Base-by-base conservation (phyloP, 2,113 vertebrate genomes). In the Epinephelus lanceolatus region DNA sequence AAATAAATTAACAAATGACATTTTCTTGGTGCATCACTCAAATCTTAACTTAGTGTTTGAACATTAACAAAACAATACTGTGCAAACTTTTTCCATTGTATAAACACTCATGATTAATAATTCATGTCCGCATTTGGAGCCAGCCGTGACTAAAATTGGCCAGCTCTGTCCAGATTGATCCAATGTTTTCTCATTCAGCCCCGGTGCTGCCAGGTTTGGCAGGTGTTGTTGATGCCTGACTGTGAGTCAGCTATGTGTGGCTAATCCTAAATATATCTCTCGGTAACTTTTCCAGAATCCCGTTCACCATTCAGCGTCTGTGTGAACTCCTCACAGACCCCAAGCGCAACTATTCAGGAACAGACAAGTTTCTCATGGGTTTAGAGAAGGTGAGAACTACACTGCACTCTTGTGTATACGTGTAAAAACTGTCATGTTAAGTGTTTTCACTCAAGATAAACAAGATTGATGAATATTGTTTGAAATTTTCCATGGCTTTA, bases 241-340 rank as follows among this genome's bases (percentile, higher is more conserved):
- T n/a, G 10, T 60, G 53, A 52, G 19, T 52, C 5, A 1, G 9
- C 40, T 23, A 4, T 66, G 30, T 37, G 45, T 80, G 40, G 40
- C 19, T 73, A 10, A 67, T 59, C 18, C 47, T 56, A 57, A 75
- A 61, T 57, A 42, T 57, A 57, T 76, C 12, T 77, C 27, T 74
- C 81, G n/a, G 25, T 74, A 33, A 57, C 19, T 40, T 75, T 92
- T 94, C 53, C 94, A 99, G 98, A 93, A 98, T 97, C 82, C 98
- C 98, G 75, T 99, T 99, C 93, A 99, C 98, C 86, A 98, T 99
- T 91, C 98, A 99, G 92, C 97, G 97, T 89, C 96, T 99, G 14
- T 99, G 98, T 95, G 98, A 99, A 93, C 95, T 99, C 83, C 96
- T 99, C 72, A 97, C 95, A 63, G 98, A 99, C 91, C 98, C 98